phyloP scores from a whole-genome alignment of 2,797 vertebrate genomes.

The Protonibea diacanthus region DNA sequence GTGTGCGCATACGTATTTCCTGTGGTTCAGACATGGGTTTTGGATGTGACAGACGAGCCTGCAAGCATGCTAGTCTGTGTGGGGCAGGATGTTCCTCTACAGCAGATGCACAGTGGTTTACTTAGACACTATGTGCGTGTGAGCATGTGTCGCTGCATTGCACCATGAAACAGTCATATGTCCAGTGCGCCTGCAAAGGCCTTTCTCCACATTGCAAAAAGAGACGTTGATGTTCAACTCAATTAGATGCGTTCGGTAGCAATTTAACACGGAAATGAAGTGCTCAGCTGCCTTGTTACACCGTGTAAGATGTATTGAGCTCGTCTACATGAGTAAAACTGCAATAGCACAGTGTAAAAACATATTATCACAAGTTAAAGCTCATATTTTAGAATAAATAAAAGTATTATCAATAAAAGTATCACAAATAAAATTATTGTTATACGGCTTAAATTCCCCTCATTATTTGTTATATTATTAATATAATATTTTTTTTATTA shows the following conservation, averaged over 20 bases:
- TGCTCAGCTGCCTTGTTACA: not conserved
- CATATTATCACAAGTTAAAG: not conserved
- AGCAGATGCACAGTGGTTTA: slow-evolving; percentile 73
- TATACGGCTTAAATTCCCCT: not conserved
- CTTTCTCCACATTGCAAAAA: slow-evolving; percentile 4
- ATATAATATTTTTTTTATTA: not conserved
- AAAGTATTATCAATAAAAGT: not conserved
- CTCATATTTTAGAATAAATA: not conserved
- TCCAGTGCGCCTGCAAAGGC: slow-evolving; percentile 14
- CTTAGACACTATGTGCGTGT: slow-evolving; percentile 52
- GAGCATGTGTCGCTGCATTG: slow-evolving; percentile 47
- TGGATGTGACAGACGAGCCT: slow-evolving; percentile 85
- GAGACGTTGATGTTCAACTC: not conserved
- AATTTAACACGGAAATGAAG: slow-evolving; percentile 1
- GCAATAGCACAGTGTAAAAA: not conserved
- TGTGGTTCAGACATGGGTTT: slow-evolving; percentile 89
- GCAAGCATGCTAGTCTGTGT: slow-evolving; percentile 67
- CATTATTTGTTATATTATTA: not conserved
- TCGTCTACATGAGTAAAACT: not conserved
- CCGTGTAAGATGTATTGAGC: not conserved
- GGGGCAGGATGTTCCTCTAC: slow-evolving; percentile 82
- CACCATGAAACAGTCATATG: slow-evolving; percentile 46
- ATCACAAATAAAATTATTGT: not conserved
- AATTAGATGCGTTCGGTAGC: not conserved
- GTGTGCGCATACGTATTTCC: slow-evolving; percentile 74